These are phyloP conservation scores for Limanda limanda DNA, from an alignment of 2,113 vertebrate species.

Conservation along the genomic window DNA sequence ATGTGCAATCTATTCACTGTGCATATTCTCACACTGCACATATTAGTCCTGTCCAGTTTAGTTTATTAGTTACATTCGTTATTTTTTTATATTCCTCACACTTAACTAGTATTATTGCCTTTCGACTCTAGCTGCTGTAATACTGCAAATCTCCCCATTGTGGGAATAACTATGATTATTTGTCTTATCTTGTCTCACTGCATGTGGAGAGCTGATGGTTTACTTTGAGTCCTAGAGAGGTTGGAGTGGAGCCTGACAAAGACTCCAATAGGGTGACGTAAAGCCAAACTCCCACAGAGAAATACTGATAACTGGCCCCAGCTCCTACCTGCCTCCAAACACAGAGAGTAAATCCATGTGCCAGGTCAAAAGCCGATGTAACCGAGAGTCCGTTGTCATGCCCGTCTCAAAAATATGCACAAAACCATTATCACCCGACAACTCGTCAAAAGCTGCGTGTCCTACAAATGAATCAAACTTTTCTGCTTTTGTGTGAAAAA, in stretches of 20 bases:
- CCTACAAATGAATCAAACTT: background rate
- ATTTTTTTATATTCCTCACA: too few species aligned
- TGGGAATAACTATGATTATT: too few species aligned
- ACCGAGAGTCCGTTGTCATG: background rate
- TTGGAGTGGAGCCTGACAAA: background rate
- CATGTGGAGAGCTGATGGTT: background rate
- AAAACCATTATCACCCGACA: background rate
- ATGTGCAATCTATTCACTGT: too few species aligned
- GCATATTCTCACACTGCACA: too few species aligned
- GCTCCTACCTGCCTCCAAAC: background rate
- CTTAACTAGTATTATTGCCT: too few species aligned
- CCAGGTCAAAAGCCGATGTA: background rate
- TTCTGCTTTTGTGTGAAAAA: constrained; percentile 25
- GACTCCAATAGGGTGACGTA: background rate
- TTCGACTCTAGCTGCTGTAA: too few species aligned
- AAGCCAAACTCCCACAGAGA: background rate
- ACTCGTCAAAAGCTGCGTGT: background rate
- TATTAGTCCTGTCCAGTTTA: too few species aligned
- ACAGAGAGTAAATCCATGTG: background rate
- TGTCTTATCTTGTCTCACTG: too few species aligned
- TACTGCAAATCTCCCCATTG: too few species aligned
- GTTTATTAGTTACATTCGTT: too few species aligned
- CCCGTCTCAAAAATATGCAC: background rate
- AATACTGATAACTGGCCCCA: background rate
- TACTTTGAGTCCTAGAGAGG: background rate